Conservation (phyloP, 2,888 invertebrate species). For the Lamproptera curius region DNA sequence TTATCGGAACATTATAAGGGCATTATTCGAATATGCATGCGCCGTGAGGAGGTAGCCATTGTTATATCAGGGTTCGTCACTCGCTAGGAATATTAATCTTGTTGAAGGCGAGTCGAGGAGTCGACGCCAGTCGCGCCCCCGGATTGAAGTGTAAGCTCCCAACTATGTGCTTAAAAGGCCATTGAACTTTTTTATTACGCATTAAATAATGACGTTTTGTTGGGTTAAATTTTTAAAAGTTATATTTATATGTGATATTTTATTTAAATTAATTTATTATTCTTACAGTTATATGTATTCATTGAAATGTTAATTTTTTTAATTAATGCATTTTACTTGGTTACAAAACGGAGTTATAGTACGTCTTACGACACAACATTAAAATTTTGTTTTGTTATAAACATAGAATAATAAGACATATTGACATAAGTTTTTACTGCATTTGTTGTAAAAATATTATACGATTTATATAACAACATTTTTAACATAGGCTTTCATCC, state of each 20-base stretch:
- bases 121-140: conserved; percentile 36
- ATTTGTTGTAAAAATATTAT: too few relatives aligned
- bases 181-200: conserved; percentile 50
- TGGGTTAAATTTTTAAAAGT: not conserved
- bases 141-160: conserved; percentile 40
- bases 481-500: too few relatives aligned
- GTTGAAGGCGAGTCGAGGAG: conserved; percentile 52
- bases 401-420: too few relatives aligned
- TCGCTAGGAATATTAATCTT: conserved; percentile 73
- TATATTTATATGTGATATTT: not conserved
- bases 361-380: not conserved
- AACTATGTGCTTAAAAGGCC: conserved; percentile 46
- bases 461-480: too few relatives aligned
- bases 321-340: not conserved
- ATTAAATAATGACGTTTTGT: conserved; percentile 27
- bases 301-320: not conserved
- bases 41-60: conserved; percentile 64
- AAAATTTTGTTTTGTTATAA: not conserved
- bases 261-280: not conserved
- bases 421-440: too few relatives aligned
- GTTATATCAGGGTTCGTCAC: conserved; percentile 61
- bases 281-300: not conserved
- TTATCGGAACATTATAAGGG: conserved; percentile 74
- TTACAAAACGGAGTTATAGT: not conserved
- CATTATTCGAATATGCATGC: conserved; percentile 75